These are phyloP conservation scores for Brienomyrus brachyistius DNA, from an alignment of 2,113 vertebrate genomes.

Conservation along the genomic window DNA sequence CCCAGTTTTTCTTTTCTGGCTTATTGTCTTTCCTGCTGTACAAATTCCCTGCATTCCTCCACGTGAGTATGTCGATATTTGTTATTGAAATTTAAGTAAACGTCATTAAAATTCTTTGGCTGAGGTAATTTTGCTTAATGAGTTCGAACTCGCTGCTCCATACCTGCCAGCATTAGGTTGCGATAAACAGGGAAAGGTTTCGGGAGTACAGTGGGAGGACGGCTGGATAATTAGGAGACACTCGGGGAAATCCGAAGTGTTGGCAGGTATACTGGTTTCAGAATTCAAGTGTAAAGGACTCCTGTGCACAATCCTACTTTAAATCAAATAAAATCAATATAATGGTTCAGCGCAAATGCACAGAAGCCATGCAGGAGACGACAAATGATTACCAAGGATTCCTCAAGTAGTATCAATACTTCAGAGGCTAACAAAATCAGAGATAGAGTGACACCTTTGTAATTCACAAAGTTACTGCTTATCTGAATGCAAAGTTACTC, in stretches of 20 bases:
- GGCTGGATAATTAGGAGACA: background rate
- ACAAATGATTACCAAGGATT: background rate
- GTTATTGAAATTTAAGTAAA: background rate
- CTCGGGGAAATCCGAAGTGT: background rate
- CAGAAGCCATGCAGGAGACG: background rate
- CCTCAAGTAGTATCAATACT: background rate
- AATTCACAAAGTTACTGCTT: too few relatives aligned
- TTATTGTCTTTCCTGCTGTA: constrained; percentile 44
- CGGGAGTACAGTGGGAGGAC: background rate
- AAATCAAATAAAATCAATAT: background rate
- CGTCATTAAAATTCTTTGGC: too few relatives aligned
- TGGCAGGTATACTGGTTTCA: background rate
- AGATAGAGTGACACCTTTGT: background rate
- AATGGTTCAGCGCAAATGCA: background rate
- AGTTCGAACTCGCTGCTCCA: too few relatives aligned
- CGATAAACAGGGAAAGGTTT: too few relatives aligned
- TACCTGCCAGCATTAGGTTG: too few relatives aligned
- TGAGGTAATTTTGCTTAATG: too few relatives aligned
- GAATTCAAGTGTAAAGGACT: background rate
- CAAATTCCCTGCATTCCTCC: constrained; percentile 46
- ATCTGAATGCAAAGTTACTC: too few relatives aligned
- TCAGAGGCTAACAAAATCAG: background rate
- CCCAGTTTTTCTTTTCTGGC: constrained; percentile 55
- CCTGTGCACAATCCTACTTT: background rate
- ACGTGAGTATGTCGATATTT: constrained; percentile 38